Conservation (phyloP, 2,113 vertebrate species). For the Bufo gargarizans region DNA sequence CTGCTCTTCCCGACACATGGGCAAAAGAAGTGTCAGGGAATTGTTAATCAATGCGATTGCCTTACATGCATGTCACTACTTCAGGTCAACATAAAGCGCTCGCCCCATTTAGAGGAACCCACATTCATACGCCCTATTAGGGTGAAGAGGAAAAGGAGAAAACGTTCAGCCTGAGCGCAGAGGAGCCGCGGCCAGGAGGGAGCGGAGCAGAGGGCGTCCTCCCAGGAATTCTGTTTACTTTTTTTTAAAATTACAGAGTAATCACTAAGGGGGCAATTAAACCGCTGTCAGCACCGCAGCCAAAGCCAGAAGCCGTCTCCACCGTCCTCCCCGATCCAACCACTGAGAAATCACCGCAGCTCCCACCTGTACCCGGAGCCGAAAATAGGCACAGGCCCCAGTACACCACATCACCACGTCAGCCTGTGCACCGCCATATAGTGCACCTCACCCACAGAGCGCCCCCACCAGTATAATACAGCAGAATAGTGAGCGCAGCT, state of each 20-base stretch:
- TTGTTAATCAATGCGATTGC: too few relatives aligned
- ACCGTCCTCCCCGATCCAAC: neutral
- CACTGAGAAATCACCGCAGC: slow-evolving; percentile 28
- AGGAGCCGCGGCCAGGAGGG: too few relatives aligned
- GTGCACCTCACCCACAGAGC: too few relatives aligned
- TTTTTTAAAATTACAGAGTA: neutral
- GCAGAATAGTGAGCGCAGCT: too few relatives aligned
- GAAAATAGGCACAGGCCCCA: neutral
- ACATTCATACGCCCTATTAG: too few relatives aligned
- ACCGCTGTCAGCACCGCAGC: neutral
- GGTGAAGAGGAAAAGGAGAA: neutral
- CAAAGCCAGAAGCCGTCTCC: neutral
- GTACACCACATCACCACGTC: too few relatives aligned
- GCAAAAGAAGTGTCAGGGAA: too few relatives aligned
- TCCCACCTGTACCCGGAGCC: slow-evolving; percentile 2
- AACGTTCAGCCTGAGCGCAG: neutral
- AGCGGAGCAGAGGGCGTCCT: neutral
- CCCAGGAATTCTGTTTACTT: slow-evolving; percentile 33
- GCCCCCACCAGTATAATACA: too few relatives aligned
- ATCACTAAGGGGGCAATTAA: slow-evolving; percentile 47
- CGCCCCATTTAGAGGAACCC: too few relatives aligned
- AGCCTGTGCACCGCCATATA: too few relatives aligned
- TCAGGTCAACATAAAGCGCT: too few relatives aligned
- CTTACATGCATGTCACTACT: too few relatives aligned
- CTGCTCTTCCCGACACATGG: neutral